A percentile compares a stretch with the other conserved stretches of the same genome.
phyloP scores from a whole-genome alignment of 2,797 vertebrate genomes.

The Sus cebifrons region DNA sequence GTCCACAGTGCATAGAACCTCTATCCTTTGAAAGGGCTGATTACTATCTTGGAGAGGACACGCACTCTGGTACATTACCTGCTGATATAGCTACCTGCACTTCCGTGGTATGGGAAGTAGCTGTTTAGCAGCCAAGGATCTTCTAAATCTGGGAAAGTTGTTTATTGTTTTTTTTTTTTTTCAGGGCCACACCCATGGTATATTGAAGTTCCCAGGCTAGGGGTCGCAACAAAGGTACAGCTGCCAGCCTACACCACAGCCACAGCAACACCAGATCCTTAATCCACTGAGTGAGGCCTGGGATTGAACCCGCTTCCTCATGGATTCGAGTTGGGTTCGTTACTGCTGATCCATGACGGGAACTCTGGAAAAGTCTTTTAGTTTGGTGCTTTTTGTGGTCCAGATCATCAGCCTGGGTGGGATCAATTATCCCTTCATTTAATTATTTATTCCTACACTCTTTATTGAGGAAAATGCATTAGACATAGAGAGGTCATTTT shows the following conservation, averaged over 20 bases:
- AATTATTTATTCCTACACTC: not conserved
- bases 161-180: not conserved
- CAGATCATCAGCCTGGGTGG: not conserved
- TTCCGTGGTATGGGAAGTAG: not conserved
- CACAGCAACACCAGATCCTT: too few relatives aligned
- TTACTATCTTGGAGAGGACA: not conserved
- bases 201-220: too few relatives aligned
- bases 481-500: not conserved
- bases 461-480: constrained; percentile 19
- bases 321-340: too few relatives aligned
- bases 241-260: too few relatives aligned
- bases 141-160: not conserved
- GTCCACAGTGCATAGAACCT: not conserved
- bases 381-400: not conserved
- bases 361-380: not conserved
- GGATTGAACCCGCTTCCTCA: too few relatives aligned
- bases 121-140: not conserved
- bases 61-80: not conserved
- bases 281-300: too few relatives aligned
- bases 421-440: not conserved
- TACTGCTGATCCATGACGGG: too few relatives aligned
- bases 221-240: too few relatives aligned
- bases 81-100: not conserved
- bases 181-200: too few relatives aligned
- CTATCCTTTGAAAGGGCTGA: not conserved